Conservation (phyloP, 2,113 vertebrate genomes). For the Sakesphorus luctuosus region DNA sequence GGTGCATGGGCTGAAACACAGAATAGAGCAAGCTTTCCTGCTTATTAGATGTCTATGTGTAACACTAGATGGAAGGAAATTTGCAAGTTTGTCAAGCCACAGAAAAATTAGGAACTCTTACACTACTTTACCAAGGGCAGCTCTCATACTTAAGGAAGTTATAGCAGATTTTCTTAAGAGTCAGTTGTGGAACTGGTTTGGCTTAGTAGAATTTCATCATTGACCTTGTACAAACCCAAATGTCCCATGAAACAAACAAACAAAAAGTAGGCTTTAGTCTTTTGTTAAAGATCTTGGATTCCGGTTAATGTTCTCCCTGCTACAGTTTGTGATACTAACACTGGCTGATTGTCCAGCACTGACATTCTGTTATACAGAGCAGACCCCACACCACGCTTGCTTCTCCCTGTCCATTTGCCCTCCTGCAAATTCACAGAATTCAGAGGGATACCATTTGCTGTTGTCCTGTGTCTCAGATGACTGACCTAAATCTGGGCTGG, state of each 20-base stretch:
- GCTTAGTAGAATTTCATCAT: background rate
- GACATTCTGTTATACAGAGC: too few relatives aligned
- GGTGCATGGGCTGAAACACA: background rate
- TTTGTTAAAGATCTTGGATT: background rate
- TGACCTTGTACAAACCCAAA: background rate
- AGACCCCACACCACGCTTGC: too few relatives aligned
- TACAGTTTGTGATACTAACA: too few relatives aligned
- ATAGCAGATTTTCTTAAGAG: background rate
- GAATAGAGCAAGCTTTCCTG: background rate
- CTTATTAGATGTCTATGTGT: background rate
- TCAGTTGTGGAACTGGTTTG: background rate
- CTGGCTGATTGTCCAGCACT: too few relatives aligned
- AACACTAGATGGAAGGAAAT: background rate
- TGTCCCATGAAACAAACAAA: background rate
- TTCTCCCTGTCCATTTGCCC: background rate
- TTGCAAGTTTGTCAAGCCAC: background rate
- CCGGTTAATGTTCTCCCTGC: too few relatives aligned
- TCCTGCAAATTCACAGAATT: background rate
- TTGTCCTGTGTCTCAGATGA: background rate
- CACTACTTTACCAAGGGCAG: background rate
- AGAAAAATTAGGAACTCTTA: background rate
- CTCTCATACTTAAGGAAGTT: background rate
- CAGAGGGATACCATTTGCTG: fast-evolving
- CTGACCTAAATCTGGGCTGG: background rate
- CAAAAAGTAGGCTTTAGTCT: background rate